phyloP scores from a whole-genome alignment of 2,113 vertebrate genomes.

The Alces alces region DNA sequence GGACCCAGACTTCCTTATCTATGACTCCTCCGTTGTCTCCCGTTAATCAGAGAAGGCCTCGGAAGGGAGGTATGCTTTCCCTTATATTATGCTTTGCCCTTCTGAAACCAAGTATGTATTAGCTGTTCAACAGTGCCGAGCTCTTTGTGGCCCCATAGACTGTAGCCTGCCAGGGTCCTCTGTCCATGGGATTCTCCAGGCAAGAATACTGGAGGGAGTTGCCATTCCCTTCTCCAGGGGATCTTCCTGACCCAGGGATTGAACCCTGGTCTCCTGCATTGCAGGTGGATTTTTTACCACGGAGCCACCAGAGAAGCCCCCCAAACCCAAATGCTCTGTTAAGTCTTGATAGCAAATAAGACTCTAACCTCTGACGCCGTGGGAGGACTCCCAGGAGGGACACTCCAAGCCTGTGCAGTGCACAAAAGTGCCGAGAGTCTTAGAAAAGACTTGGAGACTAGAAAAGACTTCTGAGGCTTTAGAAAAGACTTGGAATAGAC shows the following conservation, averaged over 20 bases:
- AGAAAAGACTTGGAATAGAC: background rate
- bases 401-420: background rate
- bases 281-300: background rate
- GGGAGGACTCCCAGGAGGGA: background rate
- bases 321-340: background rate
- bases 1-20: background rate
- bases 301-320: background rate
- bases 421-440: fast-evolving
- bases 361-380: fast-evolving
- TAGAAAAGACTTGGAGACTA: background rate
- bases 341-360: fast-evolving
- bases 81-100: fast-evolving
- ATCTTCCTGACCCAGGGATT: background rate
- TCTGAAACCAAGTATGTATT: background rate
- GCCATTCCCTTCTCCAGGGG: background rate
- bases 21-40: background rate
- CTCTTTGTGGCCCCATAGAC: background rate
- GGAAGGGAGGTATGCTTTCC: background rate
- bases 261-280: background rate
- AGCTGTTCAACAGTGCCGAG: background rate
- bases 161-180: background rate
- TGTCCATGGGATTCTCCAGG: background rate
- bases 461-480: background rate
- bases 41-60: background rate
- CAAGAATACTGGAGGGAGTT: background rate